Evolutionary conservation across 23 tunicate genomes (phyloP).

Genomic region (Diplosoma virens): DNA sequence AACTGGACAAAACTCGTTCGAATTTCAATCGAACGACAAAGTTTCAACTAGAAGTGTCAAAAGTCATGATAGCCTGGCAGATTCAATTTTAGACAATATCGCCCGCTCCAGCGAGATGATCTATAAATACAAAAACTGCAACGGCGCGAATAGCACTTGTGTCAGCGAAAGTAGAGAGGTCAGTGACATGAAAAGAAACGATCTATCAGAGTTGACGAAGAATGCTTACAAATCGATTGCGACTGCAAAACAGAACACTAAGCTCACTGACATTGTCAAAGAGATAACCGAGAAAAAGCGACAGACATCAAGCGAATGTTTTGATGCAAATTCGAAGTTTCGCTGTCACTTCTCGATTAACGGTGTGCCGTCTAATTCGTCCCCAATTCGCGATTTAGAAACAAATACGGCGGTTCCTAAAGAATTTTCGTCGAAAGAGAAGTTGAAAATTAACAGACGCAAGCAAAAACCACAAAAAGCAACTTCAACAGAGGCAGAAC

Average conservation of each 20-base stretch:
- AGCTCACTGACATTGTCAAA: constrained; percentile 21
- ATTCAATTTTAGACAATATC: too few relatives aligned
- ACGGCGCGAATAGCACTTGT: too few relatives aligned
- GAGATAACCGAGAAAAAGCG: constrained; percentile 28
- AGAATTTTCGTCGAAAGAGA: neutral
- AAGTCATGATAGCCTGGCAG: too few relatives aligned
- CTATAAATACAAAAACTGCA: too few relatives aligned
- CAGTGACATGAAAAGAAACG: too few relatives aligned
- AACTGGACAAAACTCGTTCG: too few relatives aligned
- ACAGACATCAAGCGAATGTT: constrained; percentile 10
- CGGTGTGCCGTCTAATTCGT: neutral
- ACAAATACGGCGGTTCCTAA: neutral
- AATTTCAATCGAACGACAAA: too few relatives aligned
- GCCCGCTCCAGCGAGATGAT: too few relatives aligned
- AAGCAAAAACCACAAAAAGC: constrained; percentile 25
- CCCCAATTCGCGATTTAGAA: neutral
- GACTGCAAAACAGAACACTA: neutral
- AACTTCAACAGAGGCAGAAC: neutral
- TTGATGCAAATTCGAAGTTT: neutral
- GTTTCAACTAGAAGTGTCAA: too few relatives aligned
- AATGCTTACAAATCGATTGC: too few relatives aligned
- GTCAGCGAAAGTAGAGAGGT: too few relatives aligned
- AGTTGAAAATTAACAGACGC: constrained; percentile 3
- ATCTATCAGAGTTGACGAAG: too few relatives aligned
- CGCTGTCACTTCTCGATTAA: constrained; percentile 8